These are phyloP conservation scores for Pheucticus melanocephalus DNA, from an alignment of 2,113 vertebrate species.

Conservation along the genomic window DNA sequence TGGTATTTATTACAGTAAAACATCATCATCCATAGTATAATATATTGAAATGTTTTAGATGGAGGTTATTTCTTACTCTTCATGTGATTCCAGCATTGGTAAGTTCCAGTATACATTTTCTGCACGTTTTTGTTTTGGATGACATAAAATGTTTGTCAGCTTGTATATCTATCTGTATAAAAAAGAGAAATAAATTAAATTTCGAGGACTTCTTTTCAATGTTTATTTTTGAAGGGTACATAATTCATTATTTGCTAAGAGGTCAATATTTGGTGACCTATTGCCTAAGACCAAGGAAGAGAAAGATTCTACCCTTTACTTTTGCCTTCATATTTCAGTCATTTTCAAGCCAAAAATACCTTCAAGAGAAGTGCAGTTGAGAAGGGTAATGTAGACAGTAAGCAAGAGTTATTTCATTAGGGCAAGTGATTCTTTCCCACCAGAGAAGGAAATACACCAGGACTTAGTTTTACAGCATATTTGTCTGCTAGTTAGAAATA, in stretches of 20 bases:
- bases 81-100: not conserved
- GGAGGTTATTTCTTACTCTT: not conserved
- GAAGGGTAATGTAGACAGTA: not conserved
- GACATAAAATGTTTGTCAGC: not conserved
- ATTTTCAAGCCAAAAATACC: not conserved
- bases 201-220: not conserved
- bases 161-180: not conserved
- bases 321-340: not conserved
- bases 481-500: not conserved
- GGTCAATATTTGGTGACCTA: not conserved
- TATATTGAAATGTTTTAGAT: not conserved
- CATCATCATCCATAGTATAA: not conserved
- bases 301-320: not conserved
- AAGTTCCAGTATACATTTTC: not conserved
- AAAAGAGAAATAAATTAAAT: not conserved
- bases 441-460: not conserved
- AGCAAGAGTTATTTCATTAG: not conserved
- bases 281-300: not conserved
- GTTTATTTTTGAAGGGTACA: not conserved
- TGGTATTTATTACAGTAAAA: not conserved
- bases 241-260: not conserved
- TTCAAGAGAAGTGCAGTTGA: not conserved
- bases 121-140: not conserved
- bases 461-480: not conserved
- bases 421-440: not conserved